A percentile compares a stretch with the other conserved stretches of the same genome.
phyloP scores from a whole-genome alignment of 2,797 vertebrate species.

The Loris lydekkerianus region DNA sequence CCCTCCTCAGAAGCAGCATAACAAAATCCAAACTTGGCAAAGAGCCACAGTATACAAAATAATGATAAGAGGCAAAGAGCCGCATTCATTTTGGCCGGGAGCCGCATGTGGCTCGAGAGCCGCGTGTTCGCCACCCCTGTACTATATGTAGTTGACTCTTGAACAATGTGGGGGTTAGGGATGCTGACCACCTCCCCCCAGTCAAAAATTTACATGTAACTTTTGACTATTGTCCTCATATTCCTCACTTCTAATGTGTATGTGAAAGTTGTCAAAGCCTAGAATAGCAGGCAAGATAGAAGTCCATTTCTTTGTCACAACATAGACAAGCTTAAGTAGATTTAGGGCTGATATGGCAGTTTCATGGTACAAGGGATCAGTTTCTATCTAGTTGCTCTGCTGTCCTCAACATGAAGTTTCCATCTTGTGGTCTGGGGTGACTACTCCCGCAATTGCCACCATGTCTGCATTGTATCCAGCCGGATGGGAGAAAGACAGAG shows the following conservation, averaged over 20 bases:
- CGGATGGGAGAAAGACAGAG: not conserved
- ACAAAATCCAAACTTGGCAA: too few relatives aligned
- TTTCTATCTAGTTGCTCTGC: not conserved
- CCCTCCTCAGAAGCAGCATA: too few relatives aligned
- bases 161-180: not conserved
- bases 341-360: fast-evolving
- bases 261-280: not conserved
- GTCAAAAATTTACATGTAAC: not conserved
- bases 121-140: too few relatives aligned
- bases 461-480: not conserved
- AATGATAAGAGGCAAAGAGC: too few relatives aligned
- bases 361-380: not conserved
- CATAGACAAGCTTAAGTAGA: not conserved
- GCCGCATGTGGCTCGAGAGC: too few relatives aligned
- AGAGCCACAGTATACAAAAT: too few relatives aligned
- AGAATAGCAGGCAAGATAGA: not conserved
- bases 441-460: not conserved
- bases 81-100: too few relatives aligned
- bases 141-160: not conserved
- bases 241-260: not conserved
- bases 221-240: not conserved
- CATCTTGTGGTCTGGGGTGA: not conserved
- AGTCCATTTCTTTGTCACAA: not conserved
- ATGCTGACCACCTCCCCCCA: too few relatives aligned
- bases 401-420: not conserved